phyloP scores from a whole-genome alignment of 64 coral and sea anemone genomes.

The Porites lutea region DNA sequence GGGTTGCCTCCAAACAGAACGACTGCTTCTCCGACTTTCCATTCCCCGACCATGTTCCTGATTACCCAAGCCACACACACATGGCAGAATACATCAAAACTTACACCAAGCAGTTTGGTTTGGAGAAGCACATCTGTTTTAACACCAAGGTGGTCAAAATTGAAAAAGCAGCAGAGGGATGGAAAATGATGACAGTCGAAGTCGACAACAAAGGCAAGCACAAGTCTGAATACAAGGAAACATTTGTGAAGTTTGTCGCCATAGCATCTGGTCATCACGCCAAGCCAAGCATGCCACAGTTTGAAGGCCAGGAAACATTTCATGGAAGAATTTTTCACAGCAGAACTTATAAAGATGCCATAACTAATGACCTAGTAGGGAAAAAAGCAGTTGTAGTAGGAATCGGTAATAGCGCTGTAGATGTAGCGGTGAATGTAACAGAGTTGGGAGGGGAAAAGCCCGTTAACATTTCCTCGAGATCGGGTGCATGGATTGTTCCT shows the following conservation, averaged over 20 bases:
- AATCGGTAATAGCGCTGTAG: conserved; percentile 91
- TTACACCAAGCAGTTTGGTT: conserved; percentile 71
- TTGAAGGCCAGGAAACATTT: conserved; percentile 72
- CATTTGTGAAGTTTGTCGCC: conserved; percentile 74
- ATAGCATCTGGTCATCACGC: conserved; percentile 92
- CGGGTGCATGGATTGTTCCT: conserved; percentile 81
- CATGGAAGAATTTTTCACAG: conserved; percentile 70
- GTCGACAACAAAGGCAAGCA: conserved; percentile 23
- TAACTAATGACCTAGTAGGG: conserved; percentile 56
- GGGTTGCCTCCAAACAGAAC: conserved; percentile 85
- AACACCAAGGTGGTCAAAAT: conserved; percentile 73
- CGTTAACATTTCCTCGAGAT: conserved; percentile 68
- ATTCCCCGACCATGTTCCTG: conserved; percentile 74
- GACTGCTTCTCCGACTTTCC: conserved; percentile 90
- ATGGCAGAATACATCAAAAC: conserved; percentile 71
- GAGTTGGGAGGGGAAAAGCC: conserved; percentile 65
- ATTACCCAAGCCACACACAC: conserved; percentile 74
- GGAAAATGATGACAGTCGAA: conserved; percentile 59
- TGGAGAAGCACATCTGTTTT: conserved; percentile 62
- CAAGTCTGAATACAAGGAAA: background rate
- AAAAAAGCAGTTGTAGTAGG: conserved; percentile 83
- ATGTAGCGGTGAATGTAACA: conserved; percentile 76
- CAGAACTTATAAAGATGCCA: conserved; percentile 81
- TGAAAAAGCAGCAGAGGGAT: conserved; percentile 21
- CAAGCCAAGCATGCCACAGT: conserved; percentile 66